Evolutionary conservation across 2,888 invertebrate genomes (phyloP).

Genomic region (Patella depressa): DNA sequence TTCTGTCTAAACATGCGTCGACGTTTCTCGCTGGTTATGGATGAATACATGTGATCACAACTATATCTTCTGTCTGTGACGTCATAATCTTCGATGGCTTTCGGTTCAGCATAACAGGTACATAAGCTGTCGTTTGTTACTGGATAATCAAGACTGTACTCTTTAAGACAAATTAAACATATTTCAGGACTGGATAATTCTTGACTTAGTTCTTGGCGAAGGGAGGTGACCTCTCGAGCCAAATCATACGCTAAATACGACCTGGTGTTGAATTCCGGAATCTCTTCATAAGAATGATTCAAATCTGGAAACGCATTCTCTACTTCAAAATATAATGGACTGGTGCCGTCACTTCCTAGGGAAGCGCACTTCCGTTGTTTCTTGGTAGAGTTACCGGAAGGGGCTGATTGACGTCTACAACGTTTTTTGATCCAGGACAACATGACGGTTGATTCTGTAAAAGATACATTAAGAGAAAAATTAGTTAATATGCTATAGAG

Average conservation of each 20-base stretch:
- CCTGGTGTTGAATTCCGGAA: neutral
- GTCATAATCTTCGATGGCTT: neutral
- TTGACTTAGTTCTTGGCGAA: neutral
- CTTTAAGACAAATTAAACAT: neutral
- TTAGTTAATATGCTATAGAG: too few relatives aligned
- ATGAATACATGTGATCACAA: neutral
- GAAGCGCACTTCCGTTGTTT: neutral
- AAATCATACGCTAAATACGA: neutral
- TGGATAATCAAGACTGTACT: neutral
- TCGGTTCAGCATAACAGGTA: neutral
- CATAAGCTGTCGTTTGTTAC: neutral
- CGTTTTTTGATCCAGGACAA: constrained; percentile 3
- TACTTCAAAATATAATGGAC: too few relatives aligned
- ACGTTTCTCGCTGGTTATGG: neutral
- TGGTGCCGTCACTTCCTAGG: too few relatives aligned
- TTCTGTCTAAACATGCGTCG: neutral
- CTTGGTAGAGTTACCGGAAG: neutral
- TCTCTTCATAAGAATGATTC: neutral
- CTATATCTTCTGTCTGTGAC: neutral
- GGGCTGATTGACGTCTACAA: neutral
- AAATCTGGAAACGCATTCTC: too few relatives aligned
- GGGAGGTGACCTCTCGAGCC: neutral
- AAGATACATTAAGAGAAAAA: too few relatives aligned
- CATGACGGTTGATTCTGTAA: neutral
- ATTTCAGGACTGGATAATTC: neutral